Conservation (phyloP, 2,888 invertebrate genomes). For the Xestia sexstrigata region DNA sequence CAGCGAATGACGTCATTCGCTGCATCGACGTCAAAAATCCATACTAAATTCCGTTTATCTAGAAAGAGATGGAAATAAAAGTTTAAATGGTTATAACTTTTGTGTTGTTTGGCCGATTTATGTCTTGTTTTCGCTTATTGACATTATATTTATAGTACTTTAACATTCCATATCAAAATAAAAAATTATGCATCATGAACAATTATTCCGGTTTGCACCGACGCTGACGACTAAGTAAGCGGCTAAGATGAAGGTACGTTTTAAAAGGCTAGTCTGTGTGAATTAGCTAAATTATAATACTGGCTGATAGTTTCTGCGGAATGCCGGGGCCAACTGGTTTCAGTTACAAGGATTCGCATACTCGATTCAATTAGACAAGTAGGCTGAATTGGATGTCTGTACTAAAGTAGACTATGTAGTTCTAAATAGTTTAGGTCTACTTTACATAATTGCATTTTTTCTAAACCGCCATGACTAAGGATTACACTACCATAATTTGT, state of each 20-base stretch:
- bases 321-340: too few species aligned
- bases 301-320: neutral
- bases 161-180: too few species aligned
- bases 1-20: too few species aligned
- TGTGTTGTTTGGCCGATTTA: too few species aligned
- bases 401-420: neutral
- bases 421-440: neutral
- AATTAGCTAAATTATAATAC: constrained; percentile 12
- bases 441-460: neutral
- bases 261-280: constrained; percentile 2
- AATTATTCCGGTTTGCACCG: constrained; percentile 15
- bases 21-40: too few species aligned
- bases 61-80: too few species aligned
- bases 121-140: too few species aligned
- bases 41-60: too few species aligned
- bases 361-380: neutral
- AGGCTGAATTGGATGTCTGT: neutral
- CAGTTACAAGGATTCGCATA: neutral
- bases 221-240: constrained; percentile 7
- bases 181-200: too few species aligned
- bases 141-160: too few species aligned
- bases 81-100: too few species aligned
- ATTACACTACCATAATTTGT: neutral
- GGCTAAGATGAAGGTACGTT: constrained; percentile 27
- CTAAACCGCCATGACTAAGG: neutral